Evolutionary conservation across 1,140 invertebrate genomes (phyloP).

Genomic region (Bombyx mandarina): DNA sequence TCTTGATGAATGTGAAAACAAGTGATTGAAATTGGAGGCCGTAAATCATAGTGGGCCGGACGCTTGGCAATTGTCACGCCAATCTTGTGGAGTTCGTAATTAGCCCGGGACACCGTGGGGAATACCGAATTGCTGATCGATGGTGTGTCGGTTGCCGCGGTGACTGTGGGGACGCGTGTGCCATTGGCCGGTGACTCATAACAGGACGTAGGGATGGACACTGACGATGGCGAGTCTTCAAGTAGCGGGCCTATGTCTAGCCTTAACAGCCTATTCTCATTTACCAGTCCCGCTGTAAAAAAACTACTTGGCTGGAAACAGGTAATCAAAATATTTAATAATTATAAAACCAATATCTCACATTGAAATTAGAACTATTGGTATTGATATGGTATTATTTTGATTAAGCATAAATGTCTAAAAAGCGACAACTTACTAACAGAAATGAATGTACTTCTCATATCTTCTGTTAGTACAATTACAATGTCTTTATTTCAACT

Average conservation of each 20-base stretch:
- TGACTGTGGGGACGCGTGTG: conserved; percentile 32
- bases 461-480: too few species aligned
- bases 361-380: not conserved
- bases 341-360: not conserved
- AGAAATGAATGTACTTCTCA: too few species aligned
- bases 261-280: conserved; percentile 94
- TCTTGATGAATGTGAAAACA: not conserved
- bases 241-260: conserved; percentile 89
- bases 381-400: not conserved
- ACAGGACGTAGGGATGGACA: conserved; percentile 76
- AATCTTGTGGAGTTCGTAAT: conserved; percentile 50
- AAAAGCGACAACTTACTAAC: too few species aligned
- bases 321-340: conserved; percentile 16
- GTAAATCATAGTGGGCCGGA: conserved; percentile 20
- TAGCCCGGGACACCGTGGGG: conserved; percentile 49
- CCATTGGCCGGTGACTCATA: conserved; percentile 48
- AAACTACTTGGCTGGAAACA: conserved; percentile 98
- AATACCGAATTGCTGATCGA: conserved; percentile 62
- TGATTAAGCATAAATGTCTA: too few species aligned
- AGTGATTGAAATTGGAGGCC: not conserved
- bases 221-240: conserved; percentile 85
- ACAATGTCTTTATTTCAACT: too few species aligned
- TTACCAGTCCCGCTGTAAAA: conserved; percentile 96
- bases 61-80: conserved; percentile 56
- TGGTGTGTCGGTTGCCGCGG: conserved; percentile 48